Conservation (phyloP, 2,888 invertebrate species). For the Phaonia tiefii region DNA sequence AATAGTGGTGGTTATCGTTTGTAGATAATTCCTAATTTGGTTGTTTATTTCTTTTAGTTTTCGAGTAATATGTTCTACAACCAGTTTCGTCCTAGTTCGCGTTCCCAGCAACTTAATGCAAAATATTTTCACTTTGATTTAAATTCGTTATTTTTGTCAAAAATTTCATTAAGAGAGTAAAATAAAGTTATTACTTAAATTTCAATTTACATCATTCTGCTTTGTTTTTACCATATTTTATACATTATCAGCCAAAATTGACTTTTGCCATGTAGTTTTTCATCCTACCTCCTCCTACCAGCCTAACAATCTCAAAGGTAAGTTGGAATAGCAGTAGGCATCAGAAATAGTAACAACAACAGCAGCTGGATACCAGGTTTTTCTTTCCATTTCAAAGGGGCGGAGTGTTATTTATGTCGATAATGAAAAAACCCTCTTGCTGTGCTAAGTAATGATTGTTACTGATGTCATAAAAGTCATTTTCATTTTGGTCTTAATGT, state of each 20-base stretch:
- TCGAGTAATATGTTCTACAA: too few species aligned
- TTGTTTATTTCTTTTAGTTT: background rate
- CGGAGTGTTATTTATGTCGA: constrained; percentile 34
- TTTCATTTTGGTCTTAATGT: constrained; percentile 60
- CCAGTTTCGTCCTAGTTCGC: too few species aligned
- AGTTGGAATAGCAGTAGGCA: constrained; percentile 24
- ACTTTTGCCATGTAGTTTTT: constrained; percentile 44
- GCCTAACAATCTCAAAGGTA: background rate
- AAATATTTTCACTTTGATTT: constrained; percentile 8
- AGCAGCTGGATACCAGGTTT: too few species aligned
- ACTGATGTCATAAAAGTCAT: constrained; percentile 62
- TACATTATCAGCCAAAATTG: constrained; percentile 46
- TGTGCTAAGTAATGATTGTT: constrained; percentile 57
- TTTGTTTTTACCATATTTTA: constrained; percentile 46
- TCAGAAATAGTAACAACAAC: background rate
- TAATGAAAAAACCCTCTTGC: constrained; percentile 63
- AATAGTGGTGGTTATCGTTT: too few species aligned
- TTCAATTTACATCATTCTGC: constrained; percentile 31
- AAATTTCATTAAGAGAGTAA: too few species aligned
- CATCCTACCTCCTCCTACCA: too few species aligned
- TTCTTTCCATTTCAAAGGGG: background rate
- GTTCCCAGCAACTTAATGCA: background rate
- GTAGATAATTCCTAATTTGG: too few species aligned
- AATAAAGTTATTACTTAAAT: constrained; percentile 45
- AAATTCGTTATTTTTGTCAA: constrained; percentile 9